These are phyloP conservation scores for Ceyx margarethae DNA, from an alignment of 2,113 vertebrate species.

Conservation along the genomic window DNA sequence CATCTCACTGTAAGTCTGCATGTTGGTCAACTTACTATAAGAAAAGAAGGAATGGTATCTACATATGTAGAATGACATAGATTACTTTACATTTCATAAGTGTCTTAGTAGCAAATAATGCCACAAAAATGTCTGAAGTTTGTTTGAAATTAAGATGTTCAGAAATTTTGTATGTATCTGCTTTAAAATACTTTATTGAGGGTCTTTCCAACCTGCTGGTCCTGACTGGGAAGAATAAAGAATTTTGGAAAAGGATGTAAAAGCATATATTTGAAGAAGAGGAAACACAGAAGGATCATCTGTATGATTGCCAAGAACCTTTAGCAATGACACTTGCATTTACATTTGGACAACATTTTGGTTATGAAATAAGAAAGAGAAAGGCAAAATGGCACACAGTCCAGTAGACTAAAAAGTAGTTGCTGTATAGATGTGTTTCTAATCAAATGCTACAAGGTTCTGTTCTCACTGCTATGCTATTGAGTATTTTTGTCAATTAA, in stretches of 20 bases:
- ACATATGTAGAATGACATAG: background rate
- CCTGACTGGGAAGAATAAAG: background rate
- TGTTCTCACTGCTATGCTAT: background rate
- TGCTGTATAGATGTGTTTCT: background rate
- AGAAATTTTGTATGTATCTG: background rate
- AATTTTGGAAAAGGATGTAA: background rate
- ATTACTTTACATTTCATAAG: background rate
- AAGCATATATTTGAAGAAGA: background rate
- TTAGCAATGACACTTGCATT: rapidly evolving
- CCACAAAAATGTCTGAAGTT: background rate
- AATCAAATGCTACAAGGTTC: background rate
- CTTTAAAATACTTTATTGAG: background rate
- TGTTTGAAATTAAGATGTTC: background rate
- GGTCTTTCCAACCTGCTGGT: background rate
- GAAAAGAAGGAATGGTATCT: background rate
- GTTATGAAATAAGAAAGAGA: background rate
- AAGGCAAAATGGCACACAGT: background rate
- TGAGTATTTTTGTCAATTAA: background rate
- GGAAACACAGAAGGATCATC: background rate
- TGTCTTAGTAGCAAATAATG: background rate
- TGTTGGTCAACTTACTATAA: background rate
- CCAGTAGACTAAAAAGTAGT: background rate
- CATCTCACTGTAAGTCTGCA: background rate
- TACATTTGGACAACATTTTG: background rate
- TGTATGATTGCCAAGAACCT: background rate